Base-by-base conservation (phyloP, 2,888 invertebrate genomes). In the Brachyopa scutellaris region DNA sequence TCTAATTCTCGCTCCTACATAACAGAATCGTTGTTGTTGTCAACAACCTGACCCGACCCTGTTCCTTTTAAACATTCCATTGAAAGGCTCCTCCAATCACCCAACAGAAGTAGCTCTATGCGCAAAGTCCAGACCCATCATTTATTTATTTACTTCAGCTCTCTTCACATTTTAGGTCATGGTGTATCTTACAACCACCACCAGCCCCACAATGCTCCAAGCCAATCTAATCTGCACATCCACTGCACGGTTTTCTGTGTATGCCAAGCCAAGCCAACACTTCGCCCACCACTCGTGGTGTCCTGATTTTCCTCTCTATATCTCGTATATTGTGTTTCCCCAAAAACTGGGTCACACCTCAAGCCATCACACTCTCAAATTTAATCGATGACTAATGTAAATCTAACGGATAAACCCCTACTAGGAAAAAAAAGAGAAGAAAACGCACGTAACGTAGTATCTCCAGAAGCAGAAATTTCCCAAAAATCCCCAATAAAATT, bases 371-470 rank as follows among this genome's bases (percentile, higher is more conserved):
- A 51, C 59, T 66, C 69, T 15, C 64, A 59, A 70, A 76, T 70
- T 69, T 66, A 66, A 82, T 82, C 76, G 82, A 82, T 82, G 76
- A 70, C 64, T 70, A 76, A 76, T 76, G 64, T 70, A 76, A 76
- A 69, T 74, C 80, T 73, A 62, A 62, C 61, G 61, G 53, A 53
- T 72, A 29, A 61, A 61, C 53, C 53, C 7, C 26, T 13, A 21
- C 66, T 6, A 23, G 7, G 13, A 23, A 36, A n/a, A 38, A 64
- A 31, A 23, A 8, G n/a, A 40, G 59, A 69, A 76, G 67, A 17
- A 26, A 26, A 26, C 26, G 26, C 26, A 6, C 26, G 3, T 26
- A 26, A 3, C n/a, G n/a, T 26, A 3, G 33, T 38, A 38, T 38
- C 47, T 64, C 36, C 45, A 47, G 62, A 62, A 23, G 21, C 29